These are phyloP conservation scores for Cassiopea andromeda DNA, from an alignment of 30 jellyfish, hydroid and myxozoan genomes.

Conservation along the genomic window DNA sequence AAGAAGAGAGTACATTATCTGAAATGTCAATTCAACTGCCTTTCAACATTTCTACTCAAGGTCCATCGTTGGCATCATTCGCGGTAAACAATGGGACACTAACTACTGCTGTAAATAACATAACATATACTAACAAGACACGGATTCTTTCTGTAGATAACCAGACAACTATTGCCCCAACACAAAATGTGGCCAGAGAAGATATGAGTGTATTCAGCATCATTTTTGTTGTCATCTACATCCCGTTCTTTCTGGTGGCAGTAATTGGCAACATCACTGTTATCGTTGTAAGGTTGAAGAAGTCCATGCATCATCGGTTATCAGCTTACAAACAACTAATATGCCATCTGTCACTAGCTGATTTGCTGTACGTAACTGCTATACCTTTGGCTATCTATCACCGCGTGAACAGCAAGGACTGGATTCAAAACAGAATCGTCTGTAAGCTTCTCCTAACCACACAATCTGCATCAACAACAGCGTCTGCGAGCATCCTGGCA, in stretches of 20 bases:
- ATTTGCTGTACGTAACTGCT: conserved; percentile 60
- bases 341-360: conserved; percentile 79
- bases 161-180: background rate
- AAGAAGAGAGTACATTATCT: too few relatives aligned
- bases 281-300: conserved; percentile 62
- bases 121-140: background rate
- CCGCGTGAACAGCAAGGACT: conserved; percentile 21
- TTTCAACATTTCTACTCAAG: too few relatives aligned
- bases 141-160: background rate
- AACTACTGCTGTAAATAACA: background rate
- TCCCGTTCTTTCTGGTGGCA: conserved; percentile 57
- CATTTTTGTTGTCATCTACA: conserved; percentile 39
- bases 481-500: conserved; percentile 71
- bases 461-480: conserved; percentile 71
- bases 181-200: background rate
- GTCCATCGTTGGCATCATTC: too few relatives aligned
- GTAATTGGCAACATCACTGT: conserved; percentile 69
- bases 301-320: conserved; percentile 40
- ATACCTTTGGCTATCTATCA: conserved; percentile 66
- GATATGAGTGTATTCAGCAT: conserved; percentile 15
- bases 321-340: conserved; percentile 71
- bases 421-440: conserved; percentile 33
- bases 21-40: too few relatives aligned
- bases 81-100: background rate
- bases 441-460: conserved; percentile 60